phyloP scores from a whole-genome alignment of 2,888 invertebrate genomes.

The Rhingia rostrata region DNA sequence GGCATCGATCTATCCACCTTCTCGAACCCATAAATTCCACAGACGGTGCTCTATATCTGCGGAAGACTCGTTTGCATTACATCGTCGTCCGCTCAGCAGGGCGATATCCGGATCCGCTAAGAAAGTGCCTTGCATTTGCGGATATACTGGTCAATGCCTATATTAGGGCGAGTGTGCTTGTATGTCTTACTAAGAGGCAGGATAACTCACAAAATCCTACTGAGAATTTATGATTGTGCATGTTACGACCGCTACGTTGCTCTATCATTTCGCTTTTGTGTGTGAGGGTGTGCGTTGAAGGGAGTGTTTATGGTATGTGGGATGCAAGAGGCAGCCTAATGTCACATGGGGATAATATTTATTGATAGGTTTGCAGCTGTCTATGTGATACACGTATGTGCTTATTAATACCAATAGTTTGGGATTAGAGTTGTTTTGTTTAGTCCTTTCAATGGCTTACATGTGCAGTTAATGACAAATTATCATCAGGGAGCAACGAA shows the following conservation, averaged over 20 bases:
- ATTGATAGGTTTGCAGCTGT: constrained; percentile 25
- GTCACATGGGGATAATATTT: constrained; percentile 35
- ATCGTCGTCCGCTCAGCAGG: constrained; percentile 24
- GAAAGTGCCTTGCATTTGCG: constrained; percentile 24
- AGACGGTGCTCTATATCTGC: constrained; percentile 28
- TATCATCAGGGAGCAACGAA: constrained; percentile 7
- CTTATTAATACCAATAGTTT: constrained; percentile 1
- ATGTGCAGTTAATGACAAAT: constrained; percentile 18
- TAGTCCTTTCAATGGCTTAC: neutral
- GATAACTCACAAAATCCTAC: constrained; percentile 39
- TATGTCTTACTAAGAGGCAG: constrained; percentile 22
- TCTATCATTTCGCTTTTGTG: constrained; percentile 2
- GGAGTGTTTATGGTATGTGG: constrained; percentile 34
- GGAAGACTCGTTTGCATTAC: constrained; percentile 41
- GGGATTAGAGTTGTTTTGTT: constrained; percentile 3
- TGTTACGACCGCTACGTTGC: constrained; percentile 3
- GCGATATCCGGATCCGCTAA: constrained; percentile 30
- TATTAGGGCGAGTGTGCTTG: neutral
- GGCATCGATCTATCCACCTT: constrained; percentile 36
- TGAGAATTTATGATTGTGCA: constrained; percentile 47
- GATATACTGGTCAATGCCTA: constrained; percentile 10
- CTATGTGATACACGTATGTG: neutral
- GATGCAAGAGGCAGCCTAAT: constrained; percentile 39
- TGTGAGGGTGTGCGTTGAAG: neutral
- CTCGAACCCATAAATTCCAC: constrained; percentile 40